These are phyloP conservation scores for Siniperca chuatsi DNA, from an alignment of 2,113 vertebrate genomes.

Conservation along the genomic window DNA sequence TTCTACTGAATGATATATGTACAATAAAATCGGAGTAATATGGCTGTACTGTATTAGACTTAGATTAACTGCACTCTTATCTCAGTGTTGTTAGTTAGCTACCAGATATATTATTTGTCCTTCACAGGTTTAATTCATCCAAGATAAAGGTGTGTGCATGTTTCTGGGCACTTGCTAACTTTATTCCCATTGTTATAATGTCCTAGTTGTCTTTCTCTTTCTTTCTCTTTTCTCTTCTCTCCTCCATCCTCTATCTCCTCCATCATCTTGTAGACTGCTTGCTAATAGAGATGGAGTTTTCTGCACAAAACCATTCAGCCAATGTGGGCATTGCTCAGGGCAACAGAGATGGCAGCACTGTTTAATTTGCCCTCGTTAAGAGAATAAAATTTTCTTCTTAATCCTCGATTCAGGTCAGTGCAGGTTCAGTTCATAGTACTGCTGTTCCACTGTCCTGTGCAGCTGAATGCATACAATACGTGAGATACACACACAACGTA, in stretches of 20 bases:
- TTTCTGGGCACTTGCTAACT: conserved; percentile 3
- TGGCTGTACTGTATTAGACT: not conserved
- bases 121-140: conserved; percentile 32
- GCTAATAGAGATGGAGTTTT: conserved; percentile 1
- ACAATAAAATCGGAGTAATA: not conserved
- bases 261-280: not conserved
- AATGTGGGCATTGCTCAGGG: not conserved
- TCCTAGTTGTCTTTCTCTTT: not conserved
- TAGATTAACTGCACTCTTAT: conserved; percentile 18
- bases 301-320: not conserved
- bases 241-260: not conserved
- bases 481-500: not conserved
- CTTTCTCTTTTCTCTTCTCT: not conserved
- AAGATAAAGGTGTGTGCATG: conserved; percentile 5
- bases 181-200: not conserved
- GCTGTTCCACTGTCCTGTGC: not conserved
- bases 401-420: not conserved
- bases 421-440: not conserved
- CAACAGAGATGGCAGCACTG: not conserved
- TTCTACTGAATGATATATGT: not conserved
- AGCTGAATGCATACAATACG: not conserved
- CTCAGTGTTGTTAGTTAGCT: not conserved
- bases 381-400: not conserved
- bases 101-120: conserved; percentile 25
- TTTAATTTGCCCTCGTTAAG: not conserved